Evolutionary conservation across 1,140 invertebrate genomes (phyloP).

Genomic region (Sinella curviseta): DNA sequence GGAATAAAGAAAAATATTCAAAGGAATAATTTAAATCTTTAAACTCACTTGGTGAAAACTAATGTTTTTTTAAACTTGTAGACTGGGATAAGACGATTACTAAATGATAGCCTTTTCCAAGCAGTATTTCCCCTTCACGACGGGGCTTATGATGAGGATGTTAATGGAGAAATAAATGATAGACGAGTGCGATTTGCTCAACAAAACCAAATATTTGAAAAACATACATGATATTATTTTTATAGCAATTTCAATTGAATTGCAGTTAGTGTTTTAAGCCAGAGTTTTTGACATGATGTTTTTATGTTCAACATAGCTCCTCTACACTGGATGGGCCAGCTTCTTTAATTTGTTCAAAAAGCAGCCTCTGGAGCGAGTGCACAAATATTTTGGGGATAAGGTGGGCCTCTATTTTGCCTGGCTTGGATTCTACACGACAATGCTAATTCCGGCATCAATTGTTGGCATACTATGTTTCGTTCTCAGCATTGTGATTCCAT

Average conservation of each 20-base stretch:
- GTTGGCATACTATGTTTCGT: slow-evolving; percentile 84
- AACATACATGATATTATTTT: too few species aligned
- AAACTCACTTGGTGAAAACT: too few species aligned
- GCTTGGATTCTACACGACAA: slow-evolving; percentile 96
- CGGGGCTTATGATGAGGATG: slow-evolving; percentile 72
- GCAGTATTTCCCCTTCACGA: slow-evolving; percentile 91
- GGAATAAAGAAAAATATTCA: too few species aligned
- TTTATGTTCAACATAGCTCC: slow-evolving; percentile 67
- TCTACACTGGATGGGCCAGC: slow-evolving; percentile 87
- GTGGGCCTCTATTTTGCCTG: slow-evolving; percentile 96
- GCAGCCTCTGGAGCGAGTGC: slow-evolving; percentile 85
- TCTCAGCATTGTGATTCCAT: slow-evolving; percentile 80
- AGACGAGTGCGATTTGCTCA: too few species aligned
- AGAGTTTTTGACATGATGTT: too few species aligned
- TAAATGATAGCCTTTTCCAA: slow-evolving; percentile 81
- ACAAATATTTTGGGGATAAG: slow-evolving; percentile 93
- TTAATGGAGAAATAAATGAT: slow-evolving; percentile 69
- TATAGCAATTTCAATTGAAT: too few species aligned
- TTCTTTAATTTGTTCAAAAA: slow-evolving; percentile 83
- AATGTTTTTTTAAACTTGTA: slow-evolving; percentile 49
- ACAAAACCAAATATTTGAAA: too few species aligned
- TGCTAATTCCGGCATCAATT: slow-evolving; percentile 81
- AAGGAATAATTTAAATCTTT: too few species aligned
- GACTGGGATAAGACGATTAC: slow-evolving; percentile 79
- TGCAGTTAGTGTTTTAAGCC: too few species aligned